A percentile compares a stretch with the other conserved stretches of the same genome.
Conservation (phyloP, 2,888 invertebrate genomes). For the Drosophila mercatorum region DNA sequence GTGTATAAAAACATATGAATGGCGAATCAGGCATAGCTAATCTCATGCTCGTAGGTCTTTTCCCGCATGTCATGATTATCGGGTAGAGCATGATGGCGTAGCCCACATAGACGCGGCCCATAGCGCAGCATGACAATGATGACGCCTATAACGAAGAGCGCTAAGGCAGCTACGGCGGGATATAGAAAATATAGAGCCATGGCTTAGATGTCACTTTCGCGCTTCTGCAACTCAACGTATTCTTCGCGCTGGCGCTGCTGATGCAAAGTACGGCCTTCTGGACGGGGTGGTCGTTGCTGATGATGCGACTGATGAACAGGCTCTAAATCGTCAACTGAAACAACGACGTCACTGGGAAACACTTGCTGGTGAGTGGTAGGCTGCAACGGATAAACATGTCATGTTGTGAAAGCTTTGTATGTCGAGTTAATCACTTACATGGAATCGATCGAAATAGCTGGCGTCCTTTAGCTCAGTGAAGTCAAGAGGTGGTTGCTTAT, state of each 20-base stretch:
- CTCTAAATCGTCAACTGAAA: slow-evolving; percentile 77
- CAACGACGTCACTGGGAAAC: slow-evolving; percentile 78
- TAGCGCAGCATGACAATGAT: slow-evolving; percentile 91
- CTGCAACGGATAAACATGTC: slow-evolving; percentile 42
- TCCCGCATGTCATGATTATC: slow-evolving; percentile 89
- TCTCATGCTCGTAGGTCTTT: slow-evolving; percentile 83
- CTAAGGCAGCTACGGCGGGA: slow-evolving; percentile 90
- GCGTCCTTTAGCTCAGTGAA: slow-evolving; percentile 89
- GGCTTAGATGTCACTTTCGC: slow-evolving; percentile 91
- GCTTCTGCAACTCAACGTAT: slow-evolving; percentile 89
- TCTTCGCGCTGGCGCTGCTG: slow-evolving; percentile 84
- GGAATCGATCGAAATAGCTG: slow-evolving; percentile 82
- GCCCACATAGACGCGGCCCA: slow-evolving; percentile 89
- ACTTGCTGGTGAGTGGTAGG: slow-evolving; percentile 75
- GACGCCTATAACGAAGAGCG: slow-evolving; percentile 90
- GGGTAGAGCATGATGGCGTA: slow-evolving; percentile 89
- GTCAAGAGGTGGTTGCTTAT: slow-evolving; percentile 92
- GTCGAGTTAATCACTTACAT: slow-evolving; percentile 63
- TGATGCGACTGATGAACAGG: slow-evolving; percentile 71
- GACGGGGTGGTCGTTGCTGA: slow-evolving; percentile 80
- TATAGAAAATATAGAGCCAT: slow-evolving; percentile 88
- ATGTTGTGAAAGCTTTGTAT: background rate
- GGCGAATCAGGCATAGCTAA: slow-evolving; percentile 82
- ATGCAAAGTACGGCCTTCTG: slow-evolving; percentile 80
- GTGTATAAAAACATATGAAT: slow-evolving; percentile 23